Base-by-base conservation (phyloP, 2,113 vertebrate genomes). In the Podiceps cristatus region DNA sequence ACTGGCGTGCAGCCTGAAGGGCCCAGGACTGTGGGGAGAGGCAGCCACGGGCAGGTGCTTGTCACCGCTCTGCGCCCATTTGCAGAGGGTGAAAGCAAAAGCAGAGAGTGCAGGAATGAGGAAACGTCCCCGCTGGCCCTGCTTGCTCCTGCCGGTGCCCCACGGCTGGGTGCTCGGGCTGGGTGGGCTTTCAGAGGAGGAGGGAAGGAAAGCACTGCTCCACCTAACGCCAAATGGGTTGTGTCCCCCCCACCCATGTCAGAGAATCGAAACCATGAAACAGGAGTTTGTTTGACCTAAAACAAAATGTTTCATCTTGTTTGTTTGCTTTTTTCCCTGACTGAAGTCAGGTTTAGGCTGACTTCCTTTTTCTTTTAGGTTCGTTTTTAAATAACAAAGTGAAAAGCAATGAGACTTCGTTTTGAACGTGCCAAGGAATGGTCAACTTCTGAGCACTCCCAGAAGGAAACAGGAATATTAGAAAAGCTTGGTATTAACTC, bases 281-380 rank as follows among this genome's bases (percentile, higher is more conserved):
- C 33, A 2, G 35, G 60, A 55, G 19, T 52, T 89, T 50, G 47
- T 94, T 47, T 58, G 56, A 64, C 92, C 90, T 49, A 40, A 72
- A 88, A 75, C 22, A 27, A 90, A 93, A 90, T 1, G 18, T 91
- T 96, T 88, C 40, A 33, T 82, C 40, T 56, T 87, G 53, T 87
- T 53, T 96, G 67, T 95, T 96, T 94, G 60, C 24, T 31, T 93
- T 90, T 27, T 67, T 42, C 13, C 44, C 59, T 42, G 2, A 5
- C 44, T 29, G 14, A 40, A 84, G 60, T 56, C 18, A 40, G 49
- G 2, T 72, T 92, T 55, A 79, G 66, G 69, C 84, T 72, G 66
- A 64, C 49, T 95, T 95, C 95, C 96, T 93, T 79, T 83, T 49
- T 62, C 76, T 91, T 96, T 79, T 60, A 82, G 81, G 66, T 60